phyloP scores from a whole-genome alignment of 2,113 vertebrate genomes.

The Thymallus thymallus region DNA sequence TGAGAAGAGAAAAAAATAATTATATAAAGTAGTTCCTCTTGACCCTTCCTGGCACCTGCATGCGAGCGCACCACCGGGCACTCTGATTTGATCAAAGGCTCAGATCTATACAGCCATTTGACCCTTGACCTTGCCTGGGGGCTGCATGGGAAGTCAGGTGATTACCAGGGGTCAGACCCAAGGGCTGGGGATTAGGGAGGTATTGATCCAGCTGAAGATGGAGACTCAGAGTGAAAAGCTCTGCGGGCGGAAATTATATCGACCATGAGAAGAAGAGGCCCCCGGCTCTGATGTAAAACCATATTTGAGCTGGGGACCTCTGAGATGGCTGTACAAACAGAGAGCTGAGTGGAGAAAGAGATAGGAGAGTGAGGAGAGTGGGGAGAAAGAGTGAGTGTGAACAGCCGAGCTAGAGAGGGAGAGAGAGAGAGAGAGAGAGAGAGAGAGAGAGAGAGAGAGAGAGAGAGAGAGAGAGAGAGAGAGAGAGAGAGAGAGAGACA shows the following conservation, averaged over 20 bases:
- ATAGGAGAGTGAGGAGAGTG: background rate
- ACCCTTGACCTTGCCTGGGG: conserved; percentile 64
- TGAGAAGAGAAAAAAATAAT: conserved; percentile 5
- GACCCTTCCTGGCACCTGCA: conserved; percentile 47
- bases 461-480: background rate
- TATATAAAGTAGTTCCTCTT: conserved; percentile 50
- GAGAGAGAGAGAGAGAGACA: no score
- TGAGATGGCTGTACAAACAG: conserved; percentile 62
- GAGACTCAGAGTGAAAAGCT: conserved; percentile 29
- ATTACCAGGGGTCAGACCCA: conserved; percentile 61
- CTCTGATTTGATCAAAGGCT: conserved; percentile 71
- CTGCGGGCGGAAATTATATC: conserved; percentile 60
- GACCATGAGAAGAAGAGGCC: conserved; percentile 43
- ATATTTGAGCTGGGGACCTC: conserved; percentile 64
- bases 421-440: background rate
- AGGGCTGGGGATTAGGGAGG: conserved; percentile 62
- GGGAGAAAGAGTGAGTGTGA: conserved; percentile 25
- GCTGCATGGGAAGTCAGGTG: conserved; percentile 70
- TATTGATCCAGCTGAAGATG: conserved; percentile 68
- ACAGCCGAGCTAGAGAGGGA: background rate
- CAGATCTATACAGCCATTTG: conserved; percentile 71
- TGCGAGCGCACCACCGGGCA: conserved; percentile 28
- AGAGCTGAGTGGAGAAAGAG: conserved; percentile 41
- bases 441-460: no score
- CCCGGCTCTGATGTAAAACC: conserved; percentile 37